A percentile compares a stretch with the other conserved stretches of the same genome.
phyloP scores from a whole-genome alignment of 2,113 vertebrate species.

The Trogon melanurus region DNA sequence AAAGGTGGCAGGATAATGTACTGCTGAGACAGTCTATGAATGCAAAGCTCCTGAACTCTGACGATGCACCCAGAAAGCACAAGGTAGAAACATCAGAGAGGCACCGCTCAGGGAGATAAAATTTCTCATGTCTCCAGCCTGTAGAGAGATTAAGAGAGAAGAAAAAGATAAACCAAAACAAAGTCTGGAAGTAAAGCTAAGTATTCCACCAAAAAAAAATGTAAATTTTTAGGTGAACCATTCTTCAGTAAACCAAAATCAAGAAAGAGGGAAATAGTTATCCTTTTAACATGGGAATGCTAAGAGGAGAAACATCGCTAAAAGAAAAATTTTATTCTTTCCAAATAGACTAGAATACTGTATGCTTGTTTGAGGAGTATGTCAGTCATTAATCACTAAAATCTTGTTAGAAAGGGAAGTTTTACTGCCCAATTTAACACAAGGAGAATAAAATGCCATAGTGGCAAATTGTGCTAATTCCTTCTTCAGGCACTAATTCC shows the following conservation, averaged over 20 bases:
- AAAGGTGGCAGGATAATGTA: rapidly evolving
- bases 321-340: neutral
- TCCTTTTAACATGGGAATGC: neutral
- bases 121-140: neutral
- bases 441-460: neutral
- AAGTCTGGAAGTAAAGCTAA: neutral
- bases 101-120: neutral
- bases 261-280: neutral
- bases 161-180: too few species aligned
- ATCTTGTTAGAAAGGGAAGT: neutral
- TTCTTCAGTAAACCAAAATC: neutral
- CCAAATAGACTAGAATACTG: neutral
- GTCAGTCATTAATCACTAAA: neutral
- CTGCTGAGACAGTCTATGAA: neutral
- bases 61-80: neutral
- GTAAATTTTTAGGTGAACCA: neutral
- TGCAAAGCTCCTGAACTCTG: neutral
- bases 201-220: neutral
- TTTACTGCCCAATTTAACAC: neutral
- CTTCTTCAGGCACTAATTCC: neutral
- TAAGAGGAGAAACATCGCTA: neutral
- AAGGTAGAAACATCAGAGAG: neutral
- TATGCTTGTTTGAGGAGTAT: neutral
- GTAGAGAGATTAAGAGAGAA: neutral
- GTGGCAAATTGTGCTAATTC: neutral